These are phyloP conservation scores for Aradus depressus DNA, from an alignment of 2,888 invertebrate species.

Conservation along the genomic window DNA sequence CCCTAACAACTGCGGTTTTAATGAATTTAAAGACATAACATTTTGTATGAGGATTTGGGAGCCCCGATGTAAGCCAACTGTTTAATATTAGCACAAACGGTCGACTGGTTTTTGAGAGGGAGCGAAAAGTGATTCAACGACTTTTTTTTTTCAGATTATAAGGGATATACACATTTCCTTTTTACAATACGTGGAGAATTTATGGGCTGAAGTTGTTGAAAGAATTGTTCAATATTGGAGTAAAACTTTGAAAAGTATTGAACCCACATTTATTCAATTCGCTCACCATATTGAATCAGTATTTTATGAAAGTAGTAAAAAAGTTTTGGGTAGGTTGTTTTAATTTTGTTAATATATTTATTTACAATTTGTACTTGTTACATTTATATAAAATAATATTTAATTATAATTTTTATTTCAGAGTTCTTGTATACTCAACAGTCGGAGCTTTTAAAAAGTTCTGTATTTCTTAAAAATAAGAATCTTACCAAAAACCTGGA, in stretches of 20 bases:
- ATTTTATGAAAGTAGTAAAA: slow-evolving; percentile 59
- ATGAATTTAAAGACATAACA: no score
- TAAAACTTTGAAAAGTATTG: slow-evolving; percentile 56
- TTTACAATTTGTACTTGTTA: background rate
- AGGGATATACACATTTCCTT: slow-evolving; percentile 60
- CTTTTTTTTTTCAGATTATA: slow-evolving; percentile 45
- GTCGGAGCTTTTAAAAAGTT: slow-evolving; percentile 65
- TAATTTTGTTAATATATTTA: background rate
- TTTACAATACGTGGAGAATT: slow-evolving; percentile 59
- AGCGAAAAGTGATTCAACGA: background rate
- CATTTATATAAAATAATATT: slow-evolving; percentile 4
- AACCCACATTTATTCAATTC: slow-evolving; percentile 65
- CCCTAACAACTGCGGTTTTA: no score
- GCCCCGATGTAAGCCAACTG: no score
- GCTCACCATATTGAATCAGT: slow-evolving; percentile 64
- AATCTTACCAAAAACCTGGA: slow-evolving; percentile 73
- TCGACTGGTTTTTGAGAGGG: no score
- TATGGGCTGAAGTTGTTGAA: slow-evolving; percentile 57
- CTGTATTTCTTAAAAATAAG: slow-evolving; percentile 68
- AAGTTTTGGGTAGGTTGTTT: slow-evolving; percentile 45
- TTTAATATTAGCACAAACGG: no score
- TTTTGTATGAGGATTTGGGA: no score
- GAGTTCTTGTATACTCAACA: slow-evolving; percentile 71
- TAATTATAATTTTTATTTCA: slow-evolving; percentile 32
- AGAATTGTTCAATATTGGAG: slow-evolving; percentile 60